Evolutionary conservation across 2,888 invertebrate genomes (phyloP), one percentile per base, ranked within the genome.

Genomic region (Lithodes maja): DNA sequence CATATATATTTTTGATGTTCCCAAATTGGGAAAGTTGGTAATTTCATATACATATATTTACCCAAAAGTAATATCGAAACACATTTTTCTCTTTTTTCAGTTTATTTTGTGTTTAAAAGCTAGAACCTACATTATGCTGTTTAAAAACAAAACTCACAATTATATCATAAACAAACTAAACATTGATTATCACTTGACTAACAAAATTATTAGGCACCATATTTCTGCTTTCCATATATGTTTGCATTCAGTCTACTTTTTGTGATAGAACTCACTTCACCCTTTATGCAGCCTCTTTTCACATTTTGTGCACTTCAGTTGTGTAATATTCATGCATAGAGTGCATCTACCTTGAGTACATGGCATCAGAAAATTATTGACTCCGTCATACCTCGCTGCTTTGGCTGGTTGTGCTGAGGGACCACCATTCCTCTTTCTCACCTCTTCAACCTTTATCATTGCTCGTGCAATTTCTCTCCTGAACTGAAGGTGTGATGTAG

Each of bases 371-470:
- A 50, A 49, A 50, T 77, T n/a, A 68, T 49, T 33, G 52, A 68
- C 50, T 12, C 52, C 0, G n/a, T 82, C 68, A 68, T 82, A 82
- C 15, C 68, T 69, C 5, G 74, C 74, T 83, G 74, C 83, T 52
- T 53, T 74, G 12, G 74, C 52, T 74, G 53, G 52, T 12, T 69
- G 74, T 83, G 74, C 50, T 7, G 83, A 52, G 12, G 74, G 83
- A 2, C 83, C 52, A 74, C 74, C 52, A 17, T 0, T 1, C 53
- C 74, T 83, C 53, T 53, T 53, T n/a, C 15, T 49, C 53, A 1
- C 53, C 50, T 80, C 80, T 54, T 80, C 49, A 80, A 80, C 17
- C 61, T 54, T 80, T 80, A 80, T 55, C 80, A 54, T 80, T 33
- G 54, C 5, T 61, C 53, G 50, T 7, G 53, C 83, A 52, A 83